Conservation (phyloP, 2,888 invertebrate species). For the Epistrophella euchroma region DNA sequence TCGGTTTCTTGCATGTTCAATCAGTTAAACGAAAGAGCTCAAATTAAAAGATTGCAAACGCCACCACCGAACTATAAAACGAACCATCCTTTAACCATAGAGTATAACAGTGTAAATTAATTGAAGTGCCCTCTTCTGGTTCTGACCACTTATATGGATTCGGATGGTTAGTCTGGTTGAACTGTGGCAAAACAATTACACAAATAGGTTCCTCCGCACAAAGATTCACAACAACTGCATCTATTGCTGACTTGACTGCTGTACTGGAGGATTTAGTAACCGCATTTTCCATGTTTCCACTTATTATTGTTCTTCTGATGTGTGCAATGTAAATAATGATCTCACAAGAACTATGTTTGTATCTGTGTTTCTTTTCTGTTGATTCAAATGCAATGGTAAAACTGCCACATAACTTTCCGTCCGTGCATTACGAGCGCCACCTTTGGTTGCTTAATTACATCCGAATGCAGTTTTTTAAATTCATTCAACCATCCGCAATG, state of each 20-base stretch:
- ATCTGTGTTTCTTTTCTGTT: not conserved
- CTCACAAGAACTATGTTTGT: conserved; percentile 40
- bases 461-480: conserved; percentile 51
- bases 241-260: not conserved
- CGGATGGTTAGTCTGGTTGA: conserved; percentile 11
- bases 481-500: conserved; percentile 50
- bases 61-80: not conserved
- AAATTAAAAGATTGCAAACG: conserved; percentile 37
- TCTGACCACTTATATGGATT: conserved; percentile 23
- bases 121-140: conserved; percentile 29
- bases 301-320: not conserved
- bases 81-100: not conserved
- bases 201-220: conserved; percentile 9
- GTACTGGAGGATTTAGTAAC: conserved; percentile 8
- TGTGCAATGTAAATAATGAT: conserved; percentile 60
- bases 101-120: conserved; percentile 28
- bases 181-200: conserved; percentile 43
- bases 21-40: conserved; percentile 33
- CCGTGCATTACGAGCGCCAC: conserved; percentile 63
- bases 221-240: not conserved
- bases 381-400: not conserved
- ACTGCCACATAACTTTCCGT: conserved; percentile 20
- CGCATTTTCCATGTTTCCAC: conserved; percentile 44
- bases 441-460: conserved; percentile 65
- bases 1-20: conserved; percentile 25